Percentiles rank a stretch among this genome's conserved stretches.
These are phyloP conservation scores for Nothobranchius kuhntae DNA, from an alignment of 2,113 vertebrate species.

Conservation along the genomic window DNA sequence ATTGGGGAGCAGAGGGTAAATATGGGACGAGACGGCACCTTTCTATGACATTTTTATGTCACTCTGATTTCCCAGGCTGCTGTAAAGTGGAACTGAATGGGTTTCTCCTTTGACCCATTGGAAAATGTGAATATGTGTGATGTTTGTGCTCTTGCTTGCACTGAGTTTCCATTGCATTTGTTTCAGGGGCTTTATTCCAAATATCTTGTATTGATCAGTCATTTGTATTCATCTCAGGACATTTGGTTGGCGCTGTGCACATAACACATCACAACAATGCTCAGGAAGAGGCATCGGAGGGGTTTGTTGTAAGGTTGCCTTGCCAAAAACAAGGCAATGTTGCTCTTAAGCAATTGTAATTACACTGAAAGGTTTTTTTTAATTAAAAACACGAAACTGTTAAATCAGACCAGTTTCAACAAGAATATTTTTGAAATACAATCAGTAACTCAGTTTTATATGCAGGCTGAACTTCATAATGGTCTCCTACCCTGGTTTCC, in stretches of 20 bases:
- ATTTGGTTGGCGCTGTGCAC: conserved; percentile 6
- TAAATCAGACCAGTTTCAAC: too few relatives aligned
- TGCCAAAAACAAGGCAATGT: neutral
- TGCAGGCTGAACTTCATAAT: too few relatives aligned
- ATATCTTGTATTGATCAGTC: conserved; percentile 20
- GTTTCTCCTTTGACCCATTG: conserved; percentile 1
- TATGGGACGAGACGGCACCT: neutral
- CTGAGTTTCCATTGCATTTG: conserved; percentile 8
- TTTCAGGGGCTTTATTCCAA: conserved; percentile 4
- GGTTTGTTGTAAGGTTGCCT: neutral
- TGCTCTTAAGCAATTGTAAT: neutral
- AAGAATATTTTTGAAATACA: too few relatives aligned
- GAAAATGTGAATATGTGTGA: conserved; percentile 16
- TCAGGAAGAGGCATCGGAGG: neutral
- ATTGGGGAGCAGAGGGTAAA: conserved; percentile 19
- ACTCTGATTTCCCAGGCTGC: conserved; percentile 14
- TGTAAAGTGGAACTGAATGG: conserved; percentile 14
- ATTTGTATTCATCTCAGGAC: conserved; percentile 28
- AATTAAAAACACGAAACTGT: neutral
- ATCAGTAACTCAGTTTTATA: too few relatives aligned
- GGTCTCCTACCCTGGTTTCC: too few relatives aligned
- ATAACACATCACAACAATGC: conserved; percentile 6
- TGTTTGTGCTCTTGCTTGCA: neutral
- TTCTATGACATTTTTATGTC: conserved; percentile 19
- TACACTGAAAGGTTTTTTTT: neutral